Evolutionary conservation across 2,797 vertebrate species (phyloP).

Genomic region (Sciaenops ocellatus): DNA sequence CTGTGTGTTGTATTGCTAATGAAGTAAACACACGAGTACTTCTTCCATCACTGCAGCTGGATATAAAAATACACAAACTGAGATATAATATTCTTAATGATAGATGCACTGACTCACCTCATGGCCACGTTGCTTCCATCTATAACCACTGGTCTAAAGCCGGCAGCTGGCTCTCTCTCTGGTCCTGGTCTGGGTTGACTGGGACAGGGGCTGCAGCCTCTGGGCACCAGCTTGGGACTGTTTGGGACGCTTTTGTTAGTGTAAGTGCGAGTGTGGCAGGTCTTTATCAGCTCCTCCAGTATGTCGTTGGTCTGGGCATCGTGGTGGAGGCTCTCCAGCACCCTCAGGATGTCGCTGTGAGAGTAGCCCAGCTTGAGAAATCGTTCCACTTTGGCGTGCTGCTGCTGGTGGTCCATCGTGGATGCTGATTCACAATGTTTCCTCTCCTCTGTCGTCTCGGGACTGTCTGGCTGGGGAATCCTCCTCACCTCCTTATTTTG

Average conservation of each 20-base stretch:
- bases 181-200: constrained; percentile 18
- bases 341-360: constrained; percentile 86
- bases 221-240: constrained; percentile 80
- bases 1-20: no score
- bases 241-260: constrained; percentile 35
- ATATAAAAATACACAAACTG: background rate
- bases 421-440: constrained; percentile 1
- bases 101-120: constrained; percentile 84
- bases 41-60: background rate
- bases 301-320: constrained; percentile 93
- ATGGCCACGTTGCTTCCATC: constrained; percentile 96
- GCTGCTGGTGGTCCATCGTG: constrained; percentile 77
- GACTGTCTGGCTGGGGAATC: constrained; percentile 58
- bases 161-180: constrained; percentile 33
- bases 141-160: constrained; percentile 90
- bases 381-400: constrained; percentile 88
- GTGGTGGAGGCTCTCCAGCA: constrained; percentile 87
- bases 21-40: background rate
- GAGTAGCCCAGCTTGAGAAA: constrained; percentile 92
- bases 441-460: constrained; percentile 28
- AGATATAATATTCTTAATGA: background rate
- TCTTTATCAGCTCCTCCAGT: constrained; percentile 92
- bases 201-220: constrained; percentile 81
- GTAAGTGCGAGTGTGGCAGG: constrained; percentile 77
- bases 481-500: constrained; percentile 64